Evolutionary conservation across 2,113 vertebrate genomes (phyloP), one percentile per base, ranked within the genome.

Genomic region (Gnathonemus echidnorhynchus): DNA sequence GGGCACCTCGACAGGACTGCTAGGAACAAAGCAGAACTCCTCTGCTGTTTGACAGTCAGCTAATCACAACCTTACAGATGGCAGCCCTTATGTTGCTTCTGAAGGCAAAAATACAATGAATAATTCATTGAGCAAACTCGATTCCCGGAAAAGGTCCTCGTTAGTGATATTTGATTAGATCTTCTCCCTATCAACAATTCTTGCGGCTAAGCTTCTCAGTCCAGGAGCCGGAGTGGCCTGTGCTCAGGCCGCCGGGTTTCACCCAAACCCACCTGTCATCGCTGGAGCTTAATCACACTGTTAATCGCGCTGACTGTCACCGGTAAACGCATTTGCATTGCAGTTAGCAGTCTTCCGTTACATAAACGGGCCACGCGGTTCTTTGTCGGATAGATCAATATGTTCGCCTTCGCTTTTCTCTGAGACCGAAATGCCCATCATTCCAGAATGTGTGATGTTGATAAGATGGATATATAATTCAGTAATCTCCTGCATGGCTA

Each of bases 61-160:
- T 87, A 87, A 87, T 52, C 46, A 50, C 49, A 31, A 31, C 24
- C 49, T 50, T 87, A 35, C 86, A 87, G 86, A 53, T 87, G 86
- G 49, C 46, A 17, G 49, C 45, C 86, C 48, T 35, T 87, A 53
- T 87, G 86, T 87, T 87, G 11, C 49, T 87, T 87, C 49, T 87
- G 49, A 87, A 87, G 86, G 86, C 86, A 52, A 53, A 27, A 87
- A 53, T 87, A 31, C 45, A 87, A 50, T 87, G 48, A 87, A 87
- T 85, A 85, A 85, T 85, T 85, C 83, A 85, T 85, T 48, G 42
- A 24, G 45, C 83, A 89, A 83, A 53, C 48, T 74, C 49, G 9
- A 74, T 89, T 89, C 88, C 88, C 50, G 42, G 89, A 89, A 89
- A 85, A 89, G 77, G 52, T 80, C 35, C 48, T 58, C 27, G 83